Evolutionary conservation across 2,797 vertebrate genomes (phyloP).

Genomic region (Meriones psammophilus): DNA sequence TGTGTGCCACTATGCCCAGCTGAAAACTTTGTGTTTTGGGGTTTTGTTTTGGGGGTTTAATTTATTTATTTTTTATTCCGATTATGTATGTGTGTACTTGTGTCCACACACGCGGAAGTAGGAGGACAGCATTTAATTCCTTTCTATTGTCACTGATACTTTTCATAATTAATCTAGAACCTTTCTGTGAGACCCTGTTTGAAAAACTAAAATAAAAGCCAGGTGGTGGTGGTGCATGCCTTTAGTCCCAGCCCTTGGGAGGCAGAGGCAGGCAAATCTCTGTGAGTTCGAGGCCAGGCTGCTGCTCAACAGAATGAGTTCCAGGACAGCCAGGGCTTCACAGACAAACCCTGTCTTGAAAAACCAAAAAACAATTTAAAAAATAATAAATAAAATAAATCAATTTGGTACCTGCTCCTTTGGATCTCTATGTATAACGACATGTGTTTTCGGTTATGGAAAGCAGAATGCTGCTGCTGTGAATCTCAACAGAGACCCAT

Average conservation of each 20-base stretch:
- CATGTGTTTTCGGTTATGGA: neutral
- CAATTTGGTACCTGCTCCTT: neutral
- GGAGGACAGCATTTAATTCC: neutral
- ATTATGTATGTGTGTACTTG: neutral
- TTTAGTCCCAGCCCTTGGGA: too few relatives aligned
- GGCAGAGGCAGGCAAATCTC: too few relatives aligned
- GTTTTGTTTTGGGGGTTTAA: neutral
- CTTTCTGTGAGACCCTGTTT: neutral
- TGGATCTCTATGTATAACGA: neutral
- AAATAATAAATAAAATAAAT: neutral
- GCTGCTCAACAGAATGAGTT: too few relatives aligned
- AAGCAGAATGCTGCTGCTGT: neutral
- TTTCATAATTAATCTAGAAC: neutral
- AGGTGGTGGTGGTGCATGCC: too few relatives aligned
- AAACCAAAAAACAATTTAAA: neutral
- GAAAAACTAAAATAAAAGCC: neutral
- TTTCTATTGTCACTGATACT: neutral
- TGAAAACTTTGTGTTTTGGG: neutral
- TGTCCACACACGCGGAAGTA: neutral
- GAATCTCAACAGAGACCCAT: neutral
- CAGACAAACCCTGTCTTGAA: too few relatives aligned
- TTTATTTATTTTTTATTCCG: neutral
- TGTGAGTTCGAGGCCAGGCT: too few relatives aligned
- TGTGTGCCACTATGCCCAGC: neutral
- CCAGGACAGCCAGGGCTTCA: too few relatives aligned